phyloP scores from a whole-genome alignment of 2,797 vertebrate genomes.

The Taenioides sp. region DNA sequence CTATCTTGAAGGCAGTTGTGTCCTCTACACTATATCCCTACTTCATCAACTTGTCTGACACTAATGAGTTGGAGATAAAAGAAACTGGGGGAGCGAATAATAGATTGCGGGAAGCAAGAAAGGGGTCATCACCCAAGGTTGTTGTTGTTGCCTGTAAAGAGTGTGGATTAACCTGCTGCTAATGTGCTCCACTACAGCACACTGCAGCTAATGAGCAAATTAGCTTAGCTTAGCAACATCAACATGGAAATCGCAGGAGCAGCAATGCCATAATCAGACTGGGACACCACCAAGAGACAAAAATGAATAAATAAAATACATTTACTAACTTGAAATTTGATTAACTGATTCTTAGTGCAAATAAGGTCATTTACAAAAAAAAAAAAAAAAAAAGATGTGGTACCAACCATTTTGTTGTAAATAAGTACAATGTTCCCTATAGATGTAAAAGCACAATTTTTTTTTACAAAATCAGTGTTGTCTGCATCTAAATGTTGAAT shows the following conservation, averaged over 20 bases:
- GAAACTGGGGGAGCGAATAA: conserved; percentile 29
- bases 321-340: neutral
- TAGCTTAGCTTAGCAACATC: conserved; percentile 13
- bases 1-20: conserved; percentile 31
- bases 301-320: neutral
- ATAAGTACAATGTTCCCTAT: no score
- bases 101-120: conserved; percentile 26
- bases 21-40: conserved; percentile 27
- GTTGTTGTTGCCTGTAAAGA: conserved; percentile 35
- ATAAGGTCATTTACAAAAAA: no score
- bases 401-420: no score
- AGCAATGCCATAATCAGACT: neutral
- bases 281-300: neutral
- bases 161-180: conserved; percentile 28
- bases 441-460: no score
- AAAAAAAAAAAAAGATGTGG: no score
- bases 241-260: neutral
- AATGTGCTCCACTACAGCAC: conserved; percentile 17
- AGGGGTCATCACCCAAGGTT: conserved; percentile 43
- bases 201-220: conserved; percentile 39
- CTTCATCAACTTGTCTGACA: conserved; percentile 43
- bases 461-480: no score
- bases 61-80: conserved; percentile 39
- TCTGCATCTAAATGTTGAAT: no score
- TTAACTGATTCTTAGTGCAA: no score